Evolutionary conservation across 1,140 invertebrate species (phyloP).

Genomic region (Venturia canescens): DNA sequence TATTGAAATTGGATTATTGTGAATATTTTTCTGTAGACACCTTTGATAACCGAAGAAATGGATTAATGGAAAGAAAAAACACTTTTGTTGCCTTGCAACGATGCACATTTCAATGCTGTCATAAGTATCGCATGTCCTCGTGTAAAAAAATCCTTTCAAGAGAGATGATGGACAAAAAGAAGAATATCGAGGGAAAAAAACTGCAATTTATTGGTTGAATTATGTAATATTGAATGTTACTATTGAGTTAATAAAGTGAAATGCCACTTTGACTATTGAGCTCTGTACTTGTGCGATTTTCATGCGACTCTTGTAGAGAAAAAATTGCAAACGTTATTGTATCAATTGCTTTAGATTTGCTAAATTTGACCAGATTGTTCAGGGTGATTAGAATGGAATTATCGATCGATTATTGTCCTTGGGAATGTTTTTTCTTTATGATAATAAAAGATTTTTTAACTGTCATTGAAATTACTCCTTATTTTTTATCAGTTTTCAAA

Average conservation of each 20-base stretch:
- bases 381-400: conserved; percentile 61
- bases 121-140: conserved; percentile 68
- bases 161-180: conserved; percentile 59
- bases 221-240: conserved; percentile 77
- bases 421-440: neutral
- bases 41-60: too few relatives aligned
- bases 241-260: conserved; percentile 77
- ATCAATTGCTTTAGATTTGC: too few relatives aligned
- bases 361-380: too few relatives aligned
- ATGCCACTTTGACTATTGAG: conserved; percentile 70
- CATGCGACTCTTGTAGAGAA: neutral
- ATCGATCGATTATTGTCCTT: neutral
- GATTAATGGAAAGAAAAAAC: too few relatives aligned
- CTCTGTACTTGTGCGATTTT: conserved; percentile 63
- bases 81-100: too few relatives aligned
- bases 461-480: neutral
- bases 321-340: too few relatives aligned
- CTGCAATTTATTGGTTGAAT: conserved; percentile 72
- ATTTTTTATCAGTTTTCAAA: neutral
- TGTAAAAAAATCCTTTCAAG: conserved; percentile 68
- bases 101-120: too few relatives aligned
- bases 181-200: conserved; percentile 57
- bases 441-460: conserved; percentile 34
- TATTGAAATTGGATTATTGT: too few relatives aligned
- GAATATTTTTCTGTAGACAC: too few relatives aligned